A percentile compares a stretch with the other conserved stretches of the same genome.
phyloP scores from a whole-genome alignment of 2,888 invertebrate species.

The Dexiosoma caninum region DNA sequence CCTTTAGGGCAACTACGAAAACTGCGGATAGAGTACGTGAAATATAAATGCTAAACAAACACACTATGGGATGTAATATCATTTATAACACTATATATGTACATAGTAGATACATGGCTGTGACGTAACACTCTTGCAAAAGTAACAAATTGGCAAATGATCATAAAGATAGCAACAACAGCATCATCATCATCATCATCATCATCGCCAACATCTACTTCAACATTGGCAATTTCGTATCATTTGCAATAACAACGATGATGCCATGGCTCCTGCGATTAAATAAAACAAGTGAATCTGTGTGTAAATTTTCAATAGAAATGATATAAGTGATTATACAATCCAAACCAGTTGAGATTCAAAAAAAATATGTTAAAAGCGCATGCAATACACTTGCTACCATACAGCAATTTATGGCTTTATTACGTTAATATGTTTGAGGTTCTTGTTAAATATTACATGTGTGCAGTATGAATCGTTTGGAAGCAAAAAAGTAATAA shows the following conservation, averaged over 20 bases:
- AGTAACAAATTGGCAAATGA: constrained; percentile 22
- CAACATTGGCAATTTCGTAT: neutral
- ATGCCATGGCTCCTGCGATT: constrained; percentile 3
- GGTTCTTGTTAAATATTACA: constrained; percentile 11
- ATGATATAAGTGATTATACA: constrained; percentile 22
- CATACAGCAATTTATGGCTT: neutral
- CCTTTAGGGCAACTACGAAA: constrained; percentile 41
- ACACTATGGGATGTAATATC: neutral
- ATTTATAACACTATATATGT: too few relatives aligned
- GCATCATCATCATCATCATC: neutral
- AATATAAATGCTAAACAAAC: constrained; percentile 56
- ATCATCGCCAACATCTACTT: neutral
- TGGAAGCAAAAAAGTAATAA: too few relatives aligned
- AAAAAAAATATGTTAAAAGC: constrained; percentile 17
- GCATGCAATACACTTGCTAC: constrained; percentile 8
- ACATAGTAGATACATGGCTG: neutral
- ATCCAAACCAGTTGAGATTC: constrained; percentile 43
- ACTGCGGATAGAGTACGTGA: constrained; percentile 41
- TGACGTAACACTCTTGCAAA: neutral
- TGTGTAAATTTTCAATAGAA: constrained; percentile 7
- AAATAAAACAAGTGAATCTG: constrained; percentile 8
- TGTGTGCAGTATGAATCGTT: too few relatives aligned
- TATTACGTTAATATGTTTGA: constrained; percentile 37
- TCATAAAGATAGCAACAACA: constrained; percentile 12
- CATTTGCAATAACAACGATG: neutral